Base-by-base conservation (phyloP, 2,888 invertebrate genomes). In the Dicycla oo region DNA sequence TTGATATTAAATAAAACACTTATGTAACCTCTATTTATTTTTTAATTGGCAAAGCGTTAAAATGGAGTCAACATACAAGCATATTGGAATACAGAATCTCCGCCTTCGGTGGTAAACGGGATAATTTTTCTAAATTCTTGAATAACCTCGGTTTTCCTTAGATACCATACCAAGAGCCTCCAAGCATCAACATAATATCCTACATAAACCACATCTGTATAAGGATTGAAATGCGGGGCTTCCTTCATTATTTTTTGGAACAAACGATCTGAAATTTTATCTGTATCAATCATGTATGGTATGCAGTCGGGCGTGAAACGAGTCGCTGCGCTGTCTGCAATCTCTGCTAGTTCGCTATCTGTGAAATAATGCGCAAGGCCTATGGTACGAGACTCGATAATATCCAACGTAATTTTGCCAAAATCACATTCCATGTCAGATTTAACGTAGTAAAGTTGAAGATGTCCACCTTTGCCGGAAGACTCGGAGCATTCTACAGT, bases 351-450 rank as follows among this genome's bases (percentile, higher is more conserved):
- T 63, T 63, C 49, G 18, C 49, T 49, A 34, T 63, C 18, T 34
- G 49, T 63, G 34, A 63, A 62, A 47, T 62, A 62, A n/a, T 6
- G 5, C 34, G 2, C 4, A 34, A 5, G 3, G 34, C 34, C 34
- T 34, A 34, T 34, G 34, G 4, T 4, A 34, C 34, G 5, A 34
- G 34, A 34, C 34, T 34, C 6, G 34, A 34, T 34, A 6, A 34
- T 34, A 34, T 34, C 65, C n/a, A 65, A 60, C 30, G 15, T 43
- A 7, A 65, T 60, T 30, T 30, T 65, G 18, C 65, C 58, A 58
- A 65, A 65, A 58, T 58, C 40, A 65, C 65, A 65, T 65, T 43
- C n/a, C n/a, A 65, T 58, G 10, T 43, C 60, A 30, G 65, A 65
- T 43, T 65, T 43, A 30, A 65, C 13, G 47, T 20, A 65, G 30